Evolutionary conservation across 1,140 invertebrate species (phyloP).

Genomic region (Stenopsyche tienmushanensis): DNA sequence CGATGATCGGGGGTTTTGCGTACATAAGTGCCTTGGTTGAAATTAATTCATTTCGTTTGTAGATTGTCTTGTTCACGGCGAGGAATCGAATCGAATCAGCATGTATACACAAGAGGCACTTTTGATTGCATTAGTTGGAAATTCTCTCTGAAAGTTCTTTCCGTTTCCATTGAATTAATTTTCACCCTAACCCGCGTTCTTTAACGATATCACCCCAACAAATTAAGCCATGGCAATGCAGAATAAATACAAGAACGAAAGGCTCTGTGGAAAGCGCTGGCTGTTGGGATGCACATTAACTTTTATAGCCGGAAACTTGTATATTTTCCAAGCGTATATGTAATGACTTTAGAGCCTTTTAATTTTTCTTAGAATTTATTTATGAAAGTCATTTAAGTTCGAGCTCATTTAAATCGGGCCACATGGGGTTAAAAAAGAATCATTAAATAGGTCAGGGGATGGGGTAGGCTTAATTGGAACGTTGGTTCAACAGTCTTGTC

Average conservation of each 20-base stretch:
- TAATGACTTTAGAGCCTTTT: too few relatives aligned
- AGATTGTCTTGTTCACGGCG: neutral
- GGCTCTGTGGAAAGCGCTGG: neutral
- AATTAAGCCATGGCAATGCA: constrained; percentile 14
- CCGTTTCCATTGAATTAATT: constrained; percentile 13
- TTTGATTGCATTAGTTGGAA: neutral
- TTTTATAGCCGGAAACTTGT: neutral
- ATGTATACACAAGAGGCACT: neutral
- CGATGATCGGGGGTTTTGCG: too few relatives aligned
- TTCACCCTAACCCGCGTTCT: neutral
- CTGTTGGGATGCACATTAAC: neutral
- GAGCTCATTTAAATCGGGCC: too few relatives aligned
- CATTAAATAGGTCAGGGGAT: too few relatives aligned
- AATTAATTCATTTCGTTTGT: neutral
- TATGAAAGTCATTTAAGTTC: too few relatives aligned
- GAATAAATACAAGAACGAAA: constrained; percentile 3
- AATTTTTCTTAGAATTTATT: too few relatives aligned
- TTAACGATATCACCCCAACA: constrained; percentile 15
- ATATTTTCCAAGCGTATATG: neutral
- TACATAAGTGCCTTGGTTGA: too few relatives aligned
- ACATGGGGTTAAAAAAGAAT: too few relatives aligned
- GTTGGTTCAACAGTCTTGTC: too few relatives aligned
- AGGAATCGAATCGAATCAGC: neutral
- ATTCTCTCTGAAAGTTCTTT: neutral
- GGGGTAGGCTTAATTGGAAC: too few relatives aligned